Conservation (phyloP, 1,140 invertebrate species). For the Drosophila eugracilis region DNA sequence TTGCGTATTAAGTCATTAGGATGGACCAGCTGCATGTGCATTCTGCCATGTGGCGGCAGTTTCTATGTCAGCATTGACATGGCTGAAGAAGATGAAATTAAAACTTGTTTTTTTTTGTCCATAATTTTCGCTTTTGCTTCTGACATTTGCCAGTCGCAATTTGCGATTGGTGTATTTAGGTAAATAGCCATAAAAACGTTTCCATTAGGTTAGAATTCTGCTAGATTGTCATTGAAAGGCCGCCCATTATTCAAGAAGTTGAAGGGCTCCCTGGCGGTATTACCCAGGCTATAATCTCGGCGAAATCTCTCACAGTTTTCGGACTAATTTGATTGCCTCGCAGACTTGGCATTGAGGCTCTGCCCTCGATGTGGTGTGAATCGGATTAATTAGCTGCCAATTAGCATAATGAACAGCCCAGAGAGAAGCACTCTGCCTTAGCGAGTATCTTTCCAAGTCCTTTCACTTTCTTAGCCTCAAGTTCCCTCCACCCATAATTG, state of each 20-base stretch:
- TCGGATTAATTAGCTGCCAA: constrained; percentile 63
- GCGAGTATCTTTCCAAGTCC: constrained; percentile 31
- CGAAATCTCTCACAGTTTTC: constrained; percentile 7
- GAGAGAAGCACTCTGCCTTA: constrained; percentile 11
- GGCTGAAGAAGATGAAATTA: constrained; percentile 57
- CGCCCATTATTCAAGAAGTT: constrained; percentile 12
- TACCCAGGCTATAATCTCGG: neutral
- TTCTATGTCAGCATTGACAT: constrained; percentile 70
- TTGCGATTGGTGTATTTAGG: constrained; percentile 75
- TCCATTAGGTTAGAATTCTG: constrained; percentile 53
- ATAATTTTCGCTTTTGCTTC: constrained; percentile 57
- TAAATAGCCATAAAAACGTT: constrained; percentile 58
- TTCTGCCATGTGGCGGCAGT: constrained; percentile 39
- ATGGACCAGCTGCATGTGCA: constrained; percentile 46
- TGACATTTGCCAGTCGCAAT: constrained; percentile 71
- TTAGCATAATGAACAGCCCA: constrained; percentile 66
- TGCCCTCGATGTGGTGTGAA: constrained; percentile 48
- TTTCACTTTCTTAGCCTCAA: constrained; percentile 60
- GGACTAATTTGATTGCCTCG: constrained; percentile 19
- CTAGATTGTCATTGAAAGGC: constrained; percentile 42
- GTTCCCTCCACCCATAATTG: constrained; percentile 1
- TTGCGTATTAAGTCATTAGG: constrained; percentile 70
- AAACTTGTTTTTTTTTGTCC: constrained; percentile 67
- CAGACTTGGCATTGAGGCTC: constrained; percentile 24
- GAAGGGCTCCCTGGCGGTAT: neutral